Evolutionary conservation across 2,888 invertebrate species (phyloP), one percentile per base, ranked within the genome.

Genomic region (Harpalus rubripes): DNA sequence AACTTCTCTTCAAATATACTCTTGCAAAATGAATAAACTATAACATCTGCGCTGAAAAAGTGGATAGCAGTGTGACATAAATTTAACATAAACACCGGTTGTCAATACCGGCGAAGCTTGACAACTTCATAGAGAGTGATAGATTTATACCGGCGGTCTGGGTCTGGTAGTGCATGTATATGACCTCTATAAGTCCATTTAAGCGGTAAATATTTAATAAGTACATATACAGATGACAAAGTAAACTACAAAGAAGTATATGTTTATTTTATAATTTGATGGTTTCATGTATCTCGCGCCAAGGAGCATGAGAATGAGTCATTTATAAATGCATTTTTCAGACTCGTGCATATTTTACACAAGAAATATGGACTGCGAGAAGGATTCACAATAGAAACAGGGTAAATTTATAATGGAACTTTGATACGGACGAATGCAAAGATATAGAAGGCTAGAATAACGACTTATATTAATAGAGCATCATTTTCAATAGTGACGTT

Each of bases 121-220:
- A 83, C 61, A 72, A 83, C 74, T 74, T 72, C 68, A 83, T 83
- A 83, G 39, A 74, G 61, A 61, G 59, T 83, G 76, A 76, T 83
- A 82, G 72, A 82, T 82, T 82, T 82, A 82, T 82, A 41, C 41
- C 26, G 68, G 8, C 5, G n/a, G 59, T 72, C 4, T 39, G 1
- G 22, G 22, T 22, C 22, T 22, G 22, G 58, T 58, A 12, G n/a
- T 26, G 15, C 78, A 58, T 76, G 44, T 26, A 52, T 52, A 12
- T 78, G 74, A 83, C 83, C 83, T 72, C 76, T 83, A 39, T 76
- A 26, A 32, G 83, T 76, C 83, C 83, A 83, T 76, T 83, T 76
- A 72, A 56, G 12, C 41, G 52, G 61, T 83, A 76, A 83, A 83
- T 83, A 83, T 83, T 83, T 76, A 76, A 83, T 83, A 16, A 74